Evolutionary conservation across 2,888 invertebrate genomes (phyloP), one percentile per base, ranked within the genome.

Genomic region (Rhamphomyia laevipes): DNA sequence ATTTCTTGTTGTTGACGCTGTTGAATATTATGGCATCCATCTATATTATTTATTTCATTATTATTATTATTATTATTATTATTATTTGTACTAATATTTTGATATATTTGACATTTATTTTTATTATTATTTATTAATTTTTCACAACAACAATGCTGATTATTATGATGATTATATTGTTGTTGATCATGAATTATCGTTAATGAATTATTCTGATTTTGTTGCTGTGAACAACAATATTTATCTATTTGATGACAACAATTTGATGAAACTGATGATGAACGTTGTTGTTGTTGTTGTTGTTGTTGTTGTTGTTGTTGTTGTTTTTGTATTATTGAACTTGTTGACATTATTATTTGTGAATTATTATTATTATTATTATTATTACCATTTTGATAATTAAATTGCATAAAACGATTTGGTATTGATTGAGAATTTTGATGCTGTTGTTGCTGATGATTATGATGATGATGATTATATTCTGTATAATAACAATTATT

Each of bases 1-100:
- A 76, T 74, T 61, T 75, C 76, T 37, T 60, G 61, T n/a, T 52
- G 53, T 27, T 27, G 23, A 7, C 23, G 7, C 2, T 27, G 47
- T n/a, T 37, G 15, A 3, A 16, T 27, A 27, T 27, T 9, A 27
- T 27, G 4, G 7, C 21, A 21, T 21, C 21, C 21, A 21, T n/a
- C n/a, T n/a, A n/a, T n/a, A n/a, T n/a, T n/a, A n/a, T 21, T 21
- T 21, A 21, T 4, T 21, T 27, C 7, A 27, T 27, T 27, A 27
- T 27, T 27, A n/a, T n/a, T n/a, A n/a, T n/a, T n/a, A n/a, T n/a
- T n/a, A n/a, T n/a, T n/a, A n/a, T n/a, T n/a, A 35, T 35, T 35
- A 35, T 35, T 35, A n/a, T 13, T 12, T 35, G n/a, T 3, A 9
- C 13, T 35, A 17, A 38, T 9, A 38, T 38, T 38, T 11, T 38